Base-by-base conservation (phyloP, 2,113 vertebrate genomes). In the Centrocercus urophasianus region DNA sequence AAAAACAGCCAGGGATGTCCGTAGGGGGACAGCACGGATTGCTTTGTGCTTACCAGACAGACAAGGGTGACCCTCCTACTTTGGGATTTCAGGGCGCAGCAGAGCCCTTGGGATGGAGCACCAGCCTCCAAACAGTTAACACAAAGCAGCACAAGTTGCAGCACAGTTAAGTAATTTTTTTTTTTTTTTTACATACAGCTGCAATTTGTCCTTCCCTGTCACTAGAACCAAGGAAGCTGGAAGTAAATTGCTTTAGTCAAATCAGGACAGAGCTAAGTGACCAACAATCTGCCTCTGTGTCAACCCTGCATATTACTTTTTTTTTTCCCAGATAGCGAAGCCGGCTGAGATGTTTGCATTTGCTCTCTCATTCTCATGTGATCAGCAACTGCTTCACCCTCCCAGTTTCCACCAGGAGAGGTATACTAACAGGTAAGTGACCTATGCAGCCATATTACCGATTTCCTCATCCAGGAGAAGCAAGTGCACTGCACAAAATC, bases 291-390 rank as follows among this genome's bases (percentile, higher is more conserved):
- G 3, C 77, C 77, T 45, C 72, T 86, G 4, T 60, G 42, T 50
- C 73, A 63, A 38, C 69, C 60, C 48, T 30, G 43, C 75, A 54
- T 48, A 28, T 52, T 57, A 63, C 20, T 9, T 73, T 43, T 43
- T 61, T 57, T 47, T 81, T 61, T n/a, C 2, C 75, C 50, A 66
- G 28, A 83, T 76, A 21, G 43, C 71, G 88, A 92, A 80, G 59
- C 63, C 69, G 70, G 40, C 81, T 76, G 70, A 89, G 72, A 42
- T 84, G 73, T 22, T 91, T 91, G 79, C 85, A 47, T 86, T 96
- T 86, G 56, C 42, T 94, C 0, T 0, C 67, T 73, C 3, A 1
- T 38, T 83, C 38, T 83, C 76, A 87, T 57, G 38, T 47, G 71
- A 80, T 74, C 70, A n/a, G 25, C 25, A 20, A 18, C 6, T 13